Evolutionary conservation across 2,797 vertebrate species (phyloP).

Genomic region (Pygocentrus nattereri): DNA sequence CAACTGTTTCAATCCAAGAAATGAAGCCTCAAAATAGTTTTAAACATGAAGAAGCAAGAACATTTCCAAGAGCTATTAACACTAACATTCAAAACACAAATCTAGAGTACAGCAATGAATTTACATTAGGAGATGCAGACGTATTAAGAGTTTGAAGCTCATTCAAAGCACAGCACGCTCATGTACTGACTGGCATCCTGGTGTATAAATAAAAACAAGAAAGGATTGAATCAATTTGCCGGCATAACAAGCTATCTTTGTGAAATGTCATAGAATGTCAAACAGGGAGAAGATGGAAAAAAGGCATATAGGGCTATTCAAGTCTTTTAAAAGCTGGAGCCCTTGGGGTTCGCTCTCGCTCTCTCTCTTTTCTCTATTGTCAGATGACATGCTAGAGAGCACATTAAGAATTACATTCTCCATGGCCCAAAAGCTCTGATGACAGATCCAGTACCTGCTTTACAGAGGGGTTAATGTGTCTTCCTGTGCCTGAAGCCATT

Average conservation of each 20-base stretch:
- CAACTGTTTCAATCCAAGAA: not conserved
- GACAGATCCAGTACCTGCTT: conserved; percentile 38
- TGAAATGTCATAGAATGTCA: conserved; percentile 65
- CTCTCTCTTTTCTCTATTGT: conserved; percentile 28
- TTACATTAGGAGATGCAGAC: too few species aligned
- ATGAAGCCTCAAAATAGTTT: not conserved
- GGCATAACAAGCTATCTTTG: conserved; percentile 50
- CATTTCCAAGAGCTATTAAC: not conserved
- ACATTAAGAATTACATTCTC: conserved; percentile 56
- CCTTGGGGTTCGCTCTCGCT: conserved; percentile 40
- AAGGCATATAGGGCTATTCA: conserved; percentile 41
- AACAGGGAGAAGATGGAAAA: conserved; percentile 28
- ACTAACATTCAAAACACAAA: not conserved
- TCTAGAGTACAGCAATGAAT: too few species aligned
- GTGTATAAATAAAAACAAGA: conserved; percentile 53
- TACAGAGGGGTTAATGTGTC: conserved; percentile 42
- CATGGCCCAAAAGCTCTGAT: conserved; percentile 34
- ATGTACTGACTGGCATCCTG: conserved; percentile 28
- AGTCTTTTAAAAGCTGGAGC: conserved; percentile 49
- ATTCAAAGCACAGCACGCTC: not conserved
- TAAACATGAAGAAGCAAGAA: not conserved
- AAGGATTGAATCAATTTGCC: conserved; percentile 57
- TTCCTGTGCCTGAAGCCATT: conserved; percentile 28
- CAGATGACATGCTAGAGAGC: conserved; percentile 48
- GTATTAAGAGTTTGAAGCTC: not conserved